A percentile compares a stretch with the other conserved stretches of the same genome.
Conservation (phyloP, 2,797 vertebrate genomes). For the Malurus leucopterus region DNA sequence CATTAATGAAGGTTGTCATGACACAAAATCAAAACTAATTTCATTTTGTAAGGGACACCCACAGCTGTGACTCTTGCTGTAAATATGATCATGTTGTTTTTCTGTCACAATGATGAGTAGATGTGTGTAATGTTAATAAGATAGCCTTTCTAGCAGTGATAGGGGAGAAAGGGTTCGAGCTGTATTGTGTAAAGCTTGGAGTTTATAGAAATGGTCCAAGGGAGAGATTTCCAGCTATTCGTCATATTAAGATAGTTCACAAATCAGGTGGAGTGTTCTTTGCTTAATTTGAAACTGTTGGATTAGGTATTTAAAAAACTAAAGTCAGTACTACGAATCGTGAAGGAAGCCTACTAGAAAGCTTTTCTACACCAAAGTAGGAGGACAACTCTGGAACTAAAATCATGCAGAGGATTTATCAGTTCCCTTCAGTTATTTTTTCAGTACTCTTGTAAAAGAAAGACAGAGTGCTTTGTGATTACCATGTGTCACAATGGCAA, state of each 20-base stretch:
- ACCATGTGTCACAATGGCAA: not conserved
- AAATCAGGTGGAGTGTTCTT: not conserved
- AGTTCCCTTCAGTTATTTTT: not conserved
- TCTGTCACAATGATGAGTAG: constrained; percentile 43
- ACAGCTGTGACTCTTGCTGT: constrained; percentile 66
- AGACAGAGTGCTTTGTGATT: not conserved
- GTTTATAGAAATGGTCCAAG: not conserved
- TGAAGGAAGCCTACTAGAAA: not conserved
- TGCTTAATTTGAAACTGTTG: not conserved
- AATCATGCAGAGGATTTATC: not conserved
- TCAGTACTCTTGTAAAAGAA: not conserved
- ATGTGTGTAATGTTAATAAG: constrained; percentile 38
- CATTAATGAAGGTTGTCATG: constrained; percentile 64
- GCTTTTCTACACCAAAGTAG: not conserved
- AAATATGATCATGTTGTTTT: constrained; percentile 65
- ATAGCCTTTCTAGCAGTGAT: not conserved
- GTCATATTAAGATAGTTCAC: not conserved
- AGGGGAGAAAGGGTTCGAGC: not conserved
- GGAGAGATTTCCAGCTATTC: not conserved
- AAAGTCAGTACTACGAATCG: not conserved
- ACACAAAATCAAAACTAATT: constrained; percentile 76
- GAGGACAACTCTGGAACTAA: not conserved
- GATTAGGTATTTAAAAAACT: not conserved
- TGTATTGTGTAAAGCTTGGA: not conserved
- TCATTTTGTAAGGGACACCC: constrained; percentile 58